Evolutionary conservation across 2,113 vertebrate genomes (phyloP), one percentile per base, ranked within the genome.

Genomic region (Orientallactaga bullata): DNA sequence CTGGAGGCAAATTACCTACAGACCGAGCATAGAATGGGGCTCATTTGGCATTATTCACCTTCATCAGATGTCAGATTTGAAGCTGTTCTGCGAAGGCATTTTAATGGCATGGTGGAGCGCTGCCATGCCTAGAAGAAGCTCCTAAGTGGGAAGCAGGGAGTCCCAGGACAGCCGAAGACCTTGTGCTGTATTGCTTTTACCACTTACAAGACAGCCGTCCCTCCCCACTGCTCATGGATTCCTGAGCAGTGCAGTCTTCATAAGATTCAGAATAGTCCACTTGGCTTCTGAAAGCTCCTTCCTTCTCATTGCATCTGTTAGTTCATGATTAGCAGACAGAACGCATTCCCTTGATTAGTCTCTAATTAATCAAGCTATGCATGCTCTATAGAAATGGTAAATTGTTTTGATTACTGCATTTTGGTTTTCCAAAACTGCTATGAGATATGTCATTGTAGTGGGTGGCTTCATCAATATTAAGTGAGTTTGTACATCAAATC

Each of bases 51-150:
- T 39, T 39, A 51, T 47, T 95, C 78, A 55, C 66, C 76, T 51
- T 85, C 76, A 71, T 95, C 91, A 84, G 92, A 76, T 80, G 74
- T 95, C 91, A 84, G 92, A 76, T 80, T 76, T 51, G 83, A 93
- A 95, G 78, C 87, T 86, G 47, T 83, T 89, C 66, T 16, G 86
- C 1, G 20, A 87, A 92, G 83, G 79, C 73, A 80, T 94, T 96
- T 96, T 94, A 96, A 95, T 92, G 77, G 94, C 79, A 83, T 63
- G 37, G 51, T 94, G 92, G 94, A 88, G 85, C 88, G 47, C 47
- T 90, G 88, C 90, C 80, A 83, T 89, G 24, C 72, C 80, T 94
- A 86, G 90, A 89, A 78, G 68, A 68, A 74, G 51, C 42, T 94
- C 78, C 37, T 87, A 55, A 80, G 82, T 35, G 92, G 85, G 83